phyloP scores from a whole-genome alignment of 2,888 invertebrate species.

The Horisme vitalbata region DNA sequence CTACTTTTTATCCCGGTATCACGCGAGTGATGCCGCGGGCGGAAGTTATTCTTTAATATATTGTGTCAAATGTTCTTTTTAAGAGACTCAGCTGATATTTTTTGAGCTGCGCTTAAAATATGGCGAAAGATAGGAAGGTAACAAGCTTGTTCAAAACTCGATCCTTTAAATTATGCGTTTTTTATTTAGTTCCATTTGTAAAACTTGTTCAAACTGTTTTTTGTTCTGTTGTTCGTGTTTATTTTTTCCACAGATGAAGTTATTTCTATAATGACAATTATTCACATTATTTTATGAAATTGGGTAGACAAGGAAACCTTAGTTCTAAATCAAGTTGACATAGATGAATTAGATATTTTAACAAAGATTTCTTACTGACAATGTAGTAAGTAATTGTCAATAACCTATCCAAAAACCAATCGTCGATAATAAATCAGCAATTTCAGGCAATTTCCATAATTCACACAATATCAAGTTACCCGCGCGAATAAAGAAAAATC shows the following conservation, averaged over 20 bases:
- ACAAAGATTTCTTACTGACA: too few relatives aligned
- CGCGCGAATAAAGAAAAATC: slow-evolving; percentile 77
- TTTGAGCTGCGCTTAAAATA: slow-evolving; percentile 13
- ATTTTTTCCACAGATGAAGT: too few relatives aligned
- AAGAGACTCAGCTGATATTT: slow-evolving; percentile 3
- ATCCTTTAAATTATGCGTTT: slow-evolving; percentile 9
- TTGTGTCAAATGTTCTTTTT: too few relatives aligned
- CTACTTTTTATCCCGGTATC: too few relatives aligned
- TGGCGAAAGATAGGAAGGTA: slow-evolving; percentile 13
- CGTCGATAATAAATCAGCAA: slow-evolving; percentile 74
- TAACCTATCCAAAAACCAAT: slow-evolving; percentile 37
- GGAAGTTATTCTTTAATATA: too few relatives aligned
- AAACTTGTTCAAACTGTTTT: too few relatives aligned
- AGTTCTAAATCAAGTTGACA: too few relatives aligned
- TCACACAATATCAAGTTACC: slow-evolving; percentile 80
- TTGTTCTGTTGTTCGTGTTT: neutral
- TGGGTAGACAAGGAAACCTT: too few relatives aligned
- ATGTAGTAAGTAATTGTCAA: slow-evolving; percentile 29
- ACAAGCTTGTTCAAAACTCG: slow-evolving; percentile 23
- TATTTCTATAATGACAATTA: too few relatives aligned
- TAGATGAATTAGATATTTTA: too few relatives aligned
- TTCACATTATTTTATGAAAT: too few relatives aligned
- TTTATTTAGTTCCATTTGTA: slow-evolving; percentile 11
- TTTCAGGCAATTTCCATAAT: slow-evolving; percentile 80
- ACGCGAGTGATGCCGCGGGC: too few relatives aligned